Evolutionary conservation across 2,888 invertebrate genomes (phyloP).

Genomic region (Colostygia pectinataria): DNA sequence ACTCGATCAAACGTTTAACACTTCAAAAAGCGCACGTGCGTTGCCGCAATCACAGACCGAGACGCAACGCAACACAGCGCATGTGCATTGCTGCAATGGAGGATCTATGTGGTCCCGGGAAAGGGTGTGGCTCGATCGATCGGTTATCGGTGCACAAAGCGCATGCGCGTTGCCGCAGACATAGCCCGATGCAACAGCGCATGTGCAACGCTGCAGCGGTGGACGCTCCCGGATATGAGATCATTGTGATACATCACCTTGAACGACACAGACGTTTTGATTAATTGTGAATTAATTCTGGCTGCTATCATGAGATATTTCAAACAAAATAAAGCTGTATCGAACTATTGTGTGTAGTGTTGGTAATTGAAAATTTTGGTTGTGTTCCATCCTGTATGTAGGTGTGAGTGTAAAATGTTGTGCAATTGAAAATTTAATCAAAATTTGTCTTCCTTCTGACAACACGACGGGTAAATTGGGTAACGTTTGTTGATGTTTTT

Average conservation of each 20-base stretch:
- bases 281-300: too few species aligned
- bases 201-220: slow-evolving; percentile 6
- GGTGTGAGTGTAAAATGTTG: too few species aligned
- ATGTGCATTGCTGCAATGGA: slow-evolving; percentile 6
- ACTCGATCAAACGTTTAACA: slow-evolving; percentile 3
- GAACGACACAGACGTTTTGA: too few species aligned
- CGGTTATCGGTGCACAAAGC: not conserved
- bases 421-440: too few species aligned
- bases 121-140: slow-evolving; percentile 9
- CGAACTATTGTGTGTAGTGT: too few species aligned
- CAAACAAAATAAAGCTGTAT: too few species aligned
- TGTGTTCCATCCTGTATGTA: too few species aligned
- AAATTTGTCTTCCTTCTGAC: too few species aligned
- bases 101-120: not conserved
- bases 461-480: too few species aligned
- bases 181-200: not conserved
- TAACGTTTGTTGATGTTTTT: too few species aligned
- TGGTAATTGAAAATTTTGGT: too few species aligned
- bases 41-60: not conserved
- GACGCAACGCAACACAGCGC: slow-evolving; percentile 11
- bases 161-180: slow-evolving; percentile 1
- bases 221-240: not conserved
- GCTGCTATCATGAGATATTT: too few species aligned
- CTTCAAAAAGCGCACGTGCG: slow-evolving; percentile 1
- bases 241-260: not conserved